These are phyloP conservation scores for Habrosyne pyritoides DNA, from an alignment of 2,888 invertebrate genomes.

Conservation along the genomic window DNA sequence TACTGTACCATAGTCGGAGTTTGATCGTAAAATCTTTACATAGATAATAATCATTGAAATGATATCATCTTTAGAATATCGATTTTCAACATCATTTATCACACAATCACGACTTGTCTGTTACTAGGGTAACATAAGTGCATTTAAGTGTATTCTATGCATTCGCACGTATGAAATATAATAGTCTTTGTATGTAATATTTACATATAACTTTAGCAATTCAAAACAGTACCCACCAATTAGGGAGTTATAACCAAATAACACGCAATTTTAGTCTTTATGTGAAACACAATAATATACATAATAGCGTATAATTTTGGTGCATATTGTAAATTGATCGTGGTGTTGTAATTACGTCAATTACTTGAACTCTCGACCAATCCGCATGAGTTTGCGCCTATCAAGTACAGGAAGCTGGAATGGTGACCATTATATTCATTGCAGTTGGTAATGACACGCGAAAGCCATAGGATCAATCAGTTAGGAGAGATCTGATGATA, in stretches of 20 bases:
- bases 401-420: neutral
- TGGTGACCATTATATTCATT: neutral
- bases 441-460: neutral
- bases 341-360: constrained; percentile 17
- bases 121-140: neutral
- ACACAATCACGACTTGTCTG: neutral
- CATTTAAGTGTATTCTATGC: neutral
- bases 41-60: no score
- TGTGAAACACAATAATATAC: constrained; percentile 1
- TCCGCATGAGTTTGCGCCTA: neutral
- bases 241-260: neutral
- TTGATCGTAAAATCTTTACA: no score
- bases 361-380: constrained; percentile 5
- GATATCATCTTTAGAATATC: no score
- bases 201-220: neutral
- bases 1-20: no score
- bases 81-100: no score
- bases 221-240: constrained; percentile 1
- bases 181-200: neutral
- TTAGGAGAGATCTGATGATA: no score
- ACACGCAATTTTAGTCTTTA: neutral
- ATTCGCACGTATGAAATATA: neutral
- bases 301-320: neutral
- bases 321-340: constrained; percentile 14
- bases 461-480: no score